Evolutionary conservation across 64 coral and sea anemone species (phyloP), one percentile per base, ranked within the genome.

Genomic region (Stichodactyla helianthus): DNA sequence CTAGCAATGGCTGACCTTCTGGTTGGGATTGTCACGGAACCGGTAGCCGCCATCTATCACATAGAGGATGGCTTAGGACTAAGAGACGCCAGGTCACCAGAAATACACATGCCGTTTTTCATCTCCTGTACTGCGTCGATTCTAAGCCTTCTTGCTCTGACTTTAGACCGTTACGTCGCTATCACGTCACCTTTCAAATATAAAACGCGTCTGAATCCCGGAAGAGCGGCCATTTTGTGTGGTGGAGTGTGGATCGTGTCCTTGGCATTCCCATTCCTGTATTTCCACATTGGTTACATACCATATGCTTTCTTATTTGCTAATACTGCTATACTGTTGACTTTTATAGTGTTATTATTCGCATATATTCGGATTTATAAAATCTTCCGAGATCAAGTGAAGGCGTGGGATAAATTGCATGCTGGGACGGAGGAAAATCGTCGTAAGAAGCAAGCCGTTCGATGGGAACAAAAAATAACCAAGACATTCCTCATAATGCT

Each of bases 91-190:
- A 78, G 71, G 13, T 64, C 79, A 0, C 67, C 89, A 2, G 87
- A 81, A n/a, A 86, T 94, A 28, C 96, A 98, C 6, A 88, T 98
- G 88, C 91, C 96, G 3, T 98, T 95, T 82, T 98, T 98, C 54
- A 94, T 98, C 28, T 95, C 93, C n/a, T 89, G 90, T 51, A 98
- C 93, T 4, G 96, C 96, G 5, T 98, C 96, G 9, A 85, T 98
- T 55, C 85, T 98, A n/a, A 98, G 96, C 77, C 71, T 98, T 10
- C 86, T 90, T 0, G 90, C 88, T 16, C 84, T 96, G 20, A 96
- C 94, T 18, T 50, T 96, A 35, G 94, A 96, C 59, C 88, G 94
- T 31, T 96, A 90, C 81, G 57, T 93, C 18, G 94, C 94, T n/a
- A 96, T 96, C 31, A 96, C 84, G 8, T 90, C 88, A 56, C 94